A percentile compares a stretch with the other conserved stretches of the same genome.
phyloP scores from a whole-genome alignment of 2,888 invertebrate species.

The Cataglyphis rosenhaueri region DNA sequence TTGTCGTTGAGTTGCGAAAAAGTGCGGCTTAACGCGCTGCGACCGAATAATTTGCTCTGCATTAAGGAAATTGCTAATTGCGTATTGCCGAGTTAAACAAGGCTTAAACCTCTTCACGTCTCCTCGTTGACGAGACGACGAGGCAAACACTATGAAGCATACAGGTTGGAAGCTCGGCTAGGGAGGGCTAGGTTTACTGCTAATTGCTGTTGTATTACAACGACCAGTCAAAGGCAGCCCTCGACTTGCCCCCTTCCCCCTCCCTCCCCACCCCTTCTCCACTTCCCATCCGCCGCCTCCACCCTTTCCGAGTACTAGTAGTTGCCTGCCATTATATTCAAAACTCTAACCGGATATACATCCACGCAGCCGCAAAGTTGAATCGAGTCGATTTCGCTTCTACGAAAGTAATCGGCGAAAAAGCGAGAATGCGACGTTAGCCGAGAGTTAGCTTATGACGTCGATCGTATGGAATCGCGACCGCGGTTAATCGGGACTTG shows the following conservation, averaged over 20 bases:
- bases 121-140: conserved; percentile 69
- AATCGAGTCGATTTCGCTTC: conserved; percentile 47
- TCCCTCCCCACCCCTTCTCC: conserved; percentile 43
- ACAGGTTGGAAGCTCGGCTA: conserved; percentile 61
- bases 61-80: conserved; percentile 69
- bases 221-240: conserved; percentile 76
- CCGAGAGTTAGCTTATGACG: conserved; percentile 72
- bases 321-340: conserved; percentile 67
- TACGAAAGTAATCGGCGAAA: conserved; percentile 23
- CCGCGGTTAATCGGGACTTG: conserved; percentile 82
- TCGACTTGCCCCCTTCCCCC: conserved; percentile 66
- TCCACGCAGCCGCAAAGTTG: conserved; percentile 48
- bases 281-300: conserved; percentile 48
- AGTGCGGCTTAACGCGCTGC: conserved; percentile 24
- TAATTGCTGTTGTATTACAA: conserved; percentile 80
- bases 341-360: conserved; percentile 66
- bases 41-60: conserved; percentile 54
- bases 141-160: conserved; percentile 70
- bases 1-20: conserved; percentile 29
- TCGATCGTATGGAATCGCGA: conserved; percentile 70
- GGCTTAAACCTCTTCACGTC: conserved; percentile 71
- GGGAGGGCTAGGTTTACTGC: conserved; percentile 77
- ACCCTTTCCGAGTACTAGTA: conserved; percentile 59
- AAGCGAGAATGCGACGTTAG: conserved; percentile 16
- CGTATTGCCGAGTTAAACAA: conserved; percentile 69